These are phyloP conservation scores for Nannospalax galili DNA, from an alignment of 2,113 vertebrate genomes.

Conservation along the genomic window DNA sequence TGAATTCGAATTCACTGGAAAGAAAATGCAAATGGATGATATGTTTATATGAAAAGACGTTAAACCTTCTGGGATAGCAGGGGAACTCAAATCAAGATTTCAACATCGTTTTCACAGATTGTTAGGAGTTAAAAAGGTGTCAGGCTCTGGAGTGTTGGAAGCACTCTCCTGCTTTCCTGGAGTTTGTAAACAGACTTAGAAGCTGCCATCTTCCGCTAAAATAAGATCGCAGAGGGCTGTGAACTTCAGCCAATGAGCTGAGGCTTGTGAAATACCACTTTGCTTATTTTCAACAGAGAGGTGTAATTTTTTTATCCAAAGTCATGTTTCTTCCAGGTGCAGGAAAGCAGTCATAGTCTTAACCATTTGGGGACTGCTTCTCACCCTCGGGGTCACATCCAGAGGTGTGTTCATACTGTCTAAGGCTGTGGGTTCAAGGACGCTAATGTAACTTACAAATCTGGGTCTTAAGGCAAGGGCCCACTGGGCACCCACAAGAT, in stretches of 20 bases:
- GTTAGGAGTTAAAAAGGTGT: not conserved
- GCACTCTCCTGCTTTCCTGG: rapidly evolving
- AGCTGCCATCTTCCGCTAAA: not conserved
- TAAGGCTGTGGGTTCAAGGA: not conserved
- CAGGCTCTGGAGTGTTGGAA: not conserved
- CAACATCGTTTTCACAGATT: not conserved
- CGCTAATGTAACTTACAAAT: not conserved
- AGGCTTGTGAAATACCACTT: not conserved
- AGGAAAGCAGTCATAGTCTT: not conserved
- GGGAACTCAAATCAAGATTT: not conserved
- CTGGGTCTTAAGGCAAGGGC: not conserved
- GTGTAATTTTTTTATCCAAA: not conserved
- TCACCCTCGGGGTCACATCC: not conserved
- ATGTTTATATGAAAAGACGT: not conserved
- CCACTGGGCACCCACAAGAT: rapidly evolving
- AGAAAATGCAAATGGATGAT: not conserved
- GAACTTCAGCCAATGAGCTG: not conserved
- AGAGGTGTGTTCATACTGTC: not conserved
- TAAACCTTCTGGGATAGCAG: not conserved
- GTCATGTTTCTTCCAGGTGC: not conserved
- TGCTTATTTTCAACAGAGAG: not conserved
- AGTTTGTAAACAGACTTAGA: not conserved
- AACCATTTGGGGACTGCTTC: not conserved
- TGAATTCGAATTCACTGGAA: not conserved
- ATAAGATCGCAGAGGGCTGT: rapidly evolving